Percentiles rank a stretch among this genome's conserved stretches.
Evolutionary conservation across 2,113 vertebrate genomes (phyloP).

Genomic region (Rhinogobius similis): DNA sequence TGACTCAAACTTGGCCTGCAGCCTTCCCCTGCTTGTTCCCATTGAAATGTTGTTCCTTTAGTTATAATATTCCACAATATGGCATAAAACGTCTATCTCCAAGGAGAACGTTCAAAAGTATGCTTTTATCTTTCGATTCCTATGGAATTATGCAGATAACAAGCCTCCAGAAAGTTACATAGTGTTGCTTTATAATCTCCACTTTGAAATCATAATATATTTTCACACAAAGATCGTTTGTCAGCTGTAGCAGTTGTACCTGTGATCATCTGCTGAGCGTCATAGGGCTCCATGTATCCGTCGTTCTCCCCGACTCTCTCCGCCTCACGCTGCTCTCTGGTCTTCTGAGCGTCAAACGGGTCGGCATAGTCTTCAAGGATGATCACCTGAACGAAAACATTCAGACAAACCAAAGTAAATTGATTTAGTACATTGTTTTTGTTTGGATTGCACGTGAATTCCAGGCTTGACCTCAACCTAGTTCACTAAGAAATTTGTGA

Average conservation of each 20-base stretch:
- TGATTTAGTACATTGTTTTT: not conserved
- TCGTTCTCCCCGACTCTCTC: slow-evolving; percentile 87
- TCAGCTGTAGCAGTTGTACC: slow-evolving; percentile 59
- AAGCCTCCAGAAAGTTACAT: too few species aligned
- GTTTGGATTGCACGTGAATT: not conserved
- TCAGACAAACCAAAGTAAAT: not conserved
- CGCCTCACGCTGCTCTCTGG: slow-evolving; percentile 83
- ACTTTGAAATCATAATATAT: too few species aligned
- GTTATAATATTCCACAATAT: too few species aligned
- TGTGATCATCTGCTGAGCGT: slow-evolving; percentile 92
- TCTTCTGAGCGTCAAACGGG: slow-evolving; percentile 86
- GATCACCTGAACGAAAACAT: slow-evolving; percentile 75
- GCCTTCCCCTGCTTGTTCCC: too few species aligned
- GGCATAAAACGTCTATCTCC: too few species aligned
- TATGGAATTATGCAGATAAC: too few species aligned
- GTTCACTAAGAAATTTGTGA: not conserved
- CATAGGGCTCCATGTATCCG: slow-evolving; percentile 91
- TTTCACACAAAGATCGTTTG: not conserved
- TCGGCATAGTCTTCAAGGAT: slow-evolving; percentile 90
- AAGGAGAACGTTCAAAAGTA: too few species aligned
- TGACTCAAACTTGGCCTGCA: too few species aligned
- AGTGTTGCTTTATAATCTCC: too few species aligned
- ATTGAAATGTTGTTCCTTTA: too few species aligned
- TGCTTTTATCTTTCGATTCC: too few species aligned
- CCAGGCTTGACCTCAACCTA: not conserved